Conservation (phyloP, 2,797 vertebrate species). For the Hypotaenidia philippensis region DNA sequence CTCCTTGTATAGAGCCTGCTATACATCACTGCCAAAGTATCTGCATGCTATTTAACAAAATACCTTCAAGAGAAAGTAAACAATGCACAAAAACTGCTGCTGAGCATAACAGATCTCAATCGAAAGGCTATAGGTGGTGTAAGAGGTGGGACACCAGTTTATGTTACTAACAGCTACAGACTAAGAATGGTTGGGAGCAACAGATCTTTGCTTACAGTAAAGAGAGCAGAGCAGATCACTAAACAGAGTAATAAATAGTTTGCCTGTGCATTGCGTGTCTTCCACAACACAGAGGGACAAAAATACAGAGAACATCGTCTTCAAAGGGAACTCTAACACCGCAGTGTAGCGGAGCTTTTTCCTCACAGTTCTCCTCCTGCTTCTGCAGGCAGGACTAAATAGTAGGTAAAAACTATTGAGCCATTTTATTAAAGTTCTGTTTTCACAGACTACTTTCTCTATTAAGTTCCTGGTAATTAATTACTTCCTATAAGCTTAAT, state of each 20-base stretch:
- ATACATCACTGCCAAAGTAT: neutral
- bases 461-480: conserved; percentile 16
- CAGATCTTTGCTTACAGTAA: neutral
- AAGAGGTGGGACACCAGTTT: neutral
- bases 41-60: neutral
- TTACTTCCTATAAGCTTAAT: neutral
- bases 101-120: neutral
- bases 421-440: neutral
- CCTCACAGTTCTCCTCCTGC: neutral
- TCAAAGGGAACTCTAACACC: neutral
- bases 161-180: neutral
- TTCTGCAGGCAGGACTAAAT: neutral
- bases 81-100: neutral
- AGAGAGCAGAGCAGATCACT: neutral
- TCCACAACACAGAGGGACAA: neutral
- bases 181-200: neutral
- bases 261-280: neutral
- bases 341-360: neutral
- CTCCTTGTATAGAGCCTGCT: neutral
- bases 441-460: conserved; percentile 9
- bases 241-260: neutral
- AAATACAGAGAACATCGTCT: neutral
- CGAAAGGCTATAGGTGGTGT: neutral
- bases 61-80: neutral
- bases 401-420: neutral